Evolutionary conservation across 1,140 invertebrate genomes (phyloP).

Genomic region (Nasonia giraulti): DNA sequence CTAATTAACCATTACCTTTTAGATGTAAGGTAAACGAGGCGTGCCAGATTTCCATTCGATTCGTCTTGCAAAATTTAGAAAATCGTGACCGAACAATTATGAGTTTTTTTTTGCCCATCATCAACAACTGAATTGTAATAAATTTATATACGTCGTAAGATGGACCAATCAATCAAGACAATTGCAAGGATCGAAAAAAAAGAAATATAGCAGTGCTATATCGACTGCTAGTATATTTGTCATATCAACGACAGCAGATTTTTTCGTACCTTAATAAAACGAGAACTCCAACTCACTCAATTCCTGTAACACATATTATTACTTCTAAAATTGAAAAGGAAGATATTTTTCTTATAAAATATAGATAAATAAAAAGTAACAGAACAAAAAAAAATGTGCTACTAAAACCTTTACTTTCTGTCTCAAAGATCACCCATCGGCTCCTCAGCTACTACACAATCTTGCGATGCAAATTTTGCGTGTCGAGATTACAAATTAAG

Average conservation of each 20-base stretch:
- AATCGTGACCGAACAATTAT: background rate
- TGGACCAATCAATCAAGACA: conserved; percentile 49
- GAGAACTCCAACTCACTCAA: conserved; percentile 23
- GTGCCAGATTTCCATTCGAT: too few relatives aligned
- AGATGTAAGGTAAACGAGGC: conserved; percentile 16
- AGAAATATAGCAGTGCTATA: conserved; percentile 28
- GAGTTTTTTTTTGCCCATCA: conserved; percentile 11
- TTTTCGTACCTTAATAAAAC: conserved; percentile 41
- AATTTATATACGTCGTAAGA: conserved; percentile 27
- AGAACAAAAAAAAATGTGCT: conserved; percentile 45
- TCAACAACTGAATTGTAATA: conserved; percentile 23
- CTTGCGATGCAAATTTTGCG: conserved; percentile 35
- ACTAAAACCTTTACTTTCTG: conserved; percentile 45
- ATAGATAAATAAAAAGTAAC: conserved; percentile 44
- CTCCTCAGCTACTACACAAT: conserved; percentile 39
- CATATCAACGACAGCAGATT: conserved; percentile 49
- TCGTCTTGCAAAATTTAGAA: background rate
- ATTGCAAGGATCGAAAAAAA: conserved; percentile 34
- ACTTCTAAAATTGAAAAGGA: conserved; percentile 43
- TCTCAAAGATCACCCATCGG: conserved; percentile 54
- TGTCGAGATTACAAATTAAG: conserved; percentile 42
- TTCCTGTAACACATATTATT: conserved; percentile 42
- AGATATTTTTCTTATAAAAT: conserved; percentile 49
- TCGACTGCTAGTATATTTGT: conserved; percentile 34
- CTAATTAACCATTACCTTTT: conserved; percentile 29